Evolutionary conservation across 2,888 invertebrate species (phyloP), one percentile per base, ranked within the genome.

Genomic region (Lomographa bimaculata): DNA sequence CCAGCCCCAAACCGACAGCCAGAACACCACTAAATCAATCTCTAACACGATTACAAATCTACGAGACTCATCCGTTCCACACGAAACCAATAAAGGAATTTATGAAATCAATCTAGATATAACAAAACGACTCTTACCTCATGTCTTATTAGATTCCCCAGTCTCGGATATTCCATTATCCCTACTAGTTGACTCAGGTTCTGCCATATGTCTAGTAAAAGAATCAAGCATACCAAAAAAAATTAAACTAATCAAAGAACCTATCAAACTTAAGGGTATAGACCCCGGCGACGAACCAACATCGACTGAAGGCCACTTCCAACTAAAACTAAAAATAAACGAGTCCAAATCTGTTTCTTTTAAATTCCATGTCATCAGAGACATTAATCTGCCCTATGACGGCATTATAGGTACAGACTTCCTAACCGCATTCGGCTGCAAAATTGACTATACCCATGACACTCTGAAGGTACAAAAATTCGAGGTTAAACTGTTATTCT

Each of bases 391-490:
- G 7, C 47, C 54, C 4, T 56, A 54, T 25, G 55, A 58, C 21
- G 56, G 54, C 5, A 56, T 54, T 5, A 50, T 56, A 1, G 53
- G 56, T 0, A 34, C 36, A 3, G 56, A 60, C 9, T 10, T 57
- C 0, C 32, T 51, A 0, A 46, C 16, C 14, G 2, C 9, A 2
- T 29, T 33, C n/a, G 16, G 19, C 7, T 49, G 51, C 7, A 43
- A 37, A 1, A 55, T 61, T 2, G 38, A 58, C 8, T 57, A 48
- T 7, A 45, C 26, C n/a, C 9, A 14, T 3, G 20, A 32, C 2
- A 24, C 20, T 3, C 35, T 48, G 2, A 9, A 23, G n/a, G n/a
- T n/a, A n/a, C n/a, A n/a, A n/a, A n/a, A n/a, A n/a, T n/a, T n/a
- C n/a, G n/a, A n/a, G n/a, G n/a, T n/a, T n/a, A n/a, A n/a, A n/a